phyloP scores from a whole-genome alignment of 1,140 invertebrate species.

The Drosophila subpulchrella region DNA sequence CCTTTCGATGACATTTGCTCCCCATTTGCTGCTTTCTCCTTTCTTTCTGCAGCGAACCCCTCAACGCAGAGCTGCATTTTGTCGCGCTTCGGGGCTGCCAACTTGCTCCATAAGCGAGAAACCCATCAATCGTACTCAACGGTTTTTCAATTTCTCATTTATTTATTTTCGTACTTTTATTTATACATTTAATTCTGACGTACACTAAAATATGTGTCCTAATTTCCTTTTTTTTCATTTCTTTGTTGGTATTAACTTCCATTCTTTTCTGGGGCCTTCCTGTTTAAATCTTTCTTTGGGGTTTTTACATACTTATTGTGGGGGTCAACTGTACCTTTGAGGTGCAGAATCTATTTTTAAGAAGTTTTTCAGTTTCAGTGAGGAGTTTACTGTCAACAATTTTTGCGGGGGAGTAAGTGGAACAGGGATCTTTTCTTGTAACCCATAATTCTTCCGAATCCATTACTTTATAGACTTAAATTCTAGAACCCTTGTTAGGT shows the following conservation, averaged over 20 bases:
- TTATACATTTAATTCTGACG: conserved; percentile 78
- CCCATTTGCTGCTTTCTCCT: neutral
- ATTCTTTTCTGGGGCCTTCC: conserved; percentile 18
- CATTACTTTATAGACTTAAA: conserved; percentile 41
- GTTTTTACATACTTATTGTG: conserved; percentile 36
- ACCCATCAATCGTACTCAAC: neutral
- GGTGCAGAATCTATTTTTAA: conserved; percentile 4
- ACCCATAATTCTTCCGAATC: conserved; percentile 8
- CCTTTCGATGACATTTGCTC: conserved; percentile 16
- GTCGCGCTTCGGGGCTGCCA: conserved; percentile 30
- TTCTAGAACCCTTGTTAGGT: conserved; percentile 39
- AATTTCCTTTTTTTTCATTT: conserved; percentile 31
- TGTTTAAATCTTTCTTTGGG: conserved; percentile 17
- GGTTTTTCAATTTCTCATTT: conserved; percentile 23
- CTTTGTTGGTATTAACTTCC: conserved; percentile 3
- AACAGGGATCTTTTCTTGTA: neutral
- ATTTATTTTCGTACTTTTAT: conserved; percentile 53
- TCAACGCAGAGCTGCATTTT: conserved; percentile 36
- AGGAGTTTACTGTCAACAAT: conserved; percentile 18
- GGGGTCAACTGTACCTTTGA: conserved; percentile 35
- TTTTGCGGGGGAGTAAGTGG: neutral
- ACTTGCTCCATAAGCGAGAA: neutral
- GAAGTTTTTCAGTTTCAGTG: neutral
- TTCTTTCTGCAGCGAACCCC: neutral
- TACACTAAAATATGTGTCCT: conserved; percentile 79